Percentiles rank a stretch among this genome's conserved stretches.
phyloP scores from a whole-genome alignment of 2,797 vertebrate genomes.

The Chelon labrosus region DNA sequence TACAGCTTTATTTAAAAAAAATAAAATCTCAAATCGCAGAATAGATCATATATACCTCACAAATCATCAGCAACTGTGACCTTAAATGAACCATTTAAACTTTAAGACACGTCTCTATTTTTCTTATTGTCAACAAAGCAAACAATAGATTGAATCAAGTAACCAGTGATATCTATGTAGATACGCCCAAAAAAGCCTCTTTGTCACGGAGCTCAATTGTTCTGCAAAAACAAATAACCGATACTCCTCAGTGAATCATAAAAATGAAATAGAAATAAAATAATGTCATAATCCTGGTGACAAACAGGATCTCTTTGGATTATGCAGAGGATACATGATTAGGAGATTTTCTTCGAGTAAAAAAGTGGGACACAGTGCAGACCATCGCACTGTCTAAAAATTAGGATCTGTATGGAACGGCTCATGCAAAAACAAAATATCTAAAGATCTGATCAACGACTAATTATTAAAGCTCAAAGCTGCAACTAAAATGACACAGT shows the following conservation, averaged over 20 bases:
- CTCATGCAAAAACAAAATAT: background rate
- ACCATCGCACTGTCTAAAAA: background rate
- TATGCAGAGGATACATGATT: background rate
- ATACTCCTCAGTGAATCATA: background rate
- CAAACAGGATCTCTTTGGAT: conserved; percentile 2
- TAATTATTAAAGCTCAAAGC: background rate
- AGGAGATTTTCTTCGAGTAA: background rate
- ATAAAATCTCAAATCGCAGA: background rate
- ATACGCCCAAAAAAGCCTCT: background rate
- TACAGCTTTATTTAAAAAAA: conserved; percentile 10
- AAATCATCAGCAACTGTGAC: background rate
- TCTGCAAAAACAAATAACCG: background rate
- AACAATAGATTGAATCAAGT: background rate
- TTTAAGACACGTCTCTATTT: background rate
- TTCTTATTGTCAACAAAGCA: background rate
- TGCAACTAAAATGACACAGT: too few species aligned
- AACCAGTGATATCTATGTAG: background rate
- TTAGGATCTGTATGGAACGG: background rate
- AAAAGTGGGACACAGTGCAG: background rate
- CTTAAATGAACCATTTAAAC: background rate
- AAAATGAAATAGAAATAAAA: background rate
- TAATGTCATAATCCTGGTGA: background rate
- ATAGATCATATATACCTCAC: conserved; percentile 2
- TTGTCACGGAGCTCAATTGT: background rate
- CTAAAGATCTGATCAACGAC: background rate